These are phyloP conservation scores for Brachyhypopomus occidentalis DNA, from an alignment of 2,113 vertebrate species.

Conservation along the genomic window DNA sequence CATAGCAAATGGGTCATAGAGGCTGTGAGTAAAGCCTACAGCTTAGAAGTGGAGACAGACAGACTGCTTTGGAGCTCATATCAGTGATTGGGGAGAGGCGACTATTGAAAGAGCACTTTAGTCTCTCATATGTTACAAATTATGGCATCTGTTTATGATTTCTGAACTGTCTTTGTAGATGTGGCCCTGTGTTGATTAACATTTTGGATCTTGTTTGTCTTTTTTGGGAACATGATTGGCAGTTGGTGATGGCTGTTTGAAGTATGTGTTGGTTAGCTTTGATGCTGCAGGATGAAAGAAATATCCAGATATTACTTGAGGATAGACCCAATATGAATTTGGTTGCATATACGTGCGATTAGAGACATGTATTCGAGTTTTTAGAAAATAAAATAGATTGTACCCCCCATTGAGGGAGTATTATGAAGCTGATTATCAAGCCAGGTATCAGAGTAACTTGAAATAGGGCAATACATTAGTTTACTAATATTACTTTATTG, in stretches of 20 bases:
- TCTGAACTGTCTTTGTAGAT: constrained; percentile 74
- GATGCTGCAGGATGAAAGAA: constrained; percentile 69
- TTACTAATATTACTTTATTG: neutral
- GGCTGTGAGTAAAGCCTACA: neutral
- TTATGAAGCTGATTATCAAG: neutral
- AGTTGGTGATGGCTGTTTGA: constrained; percentile 69
- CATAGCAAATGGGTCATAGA: neutral
- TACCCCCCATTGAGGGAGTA: neutral
- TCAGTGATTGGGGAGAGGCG: constrained; percentile 62
- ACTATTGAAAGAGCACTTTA: constrained; percentile 56
- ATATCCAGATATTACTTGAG: constrained; percentile 71
- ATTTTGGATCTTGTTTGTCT: constrained; percentile 72
- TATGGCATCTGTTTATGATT: constrained; percentile 73
- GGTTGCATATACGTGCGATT: constrained; percentile 61
- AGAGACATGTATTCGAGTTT: constrained; percentile 61
- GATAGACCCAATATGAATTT: constrained; percentile 66
- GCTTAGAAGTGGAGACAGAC: neutral
- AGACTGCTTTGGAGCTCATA: constrained; percentile 58
- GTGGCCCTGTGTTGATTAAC: constrained; percentile 65
- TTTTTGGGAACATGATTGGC: constrained; percentile 73
- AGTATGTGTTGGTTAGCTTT: constrained; percentile 67
- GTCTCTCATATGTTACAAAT: constrained; percentile 70
- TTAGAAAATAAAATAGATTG: constrained; percentile 15
- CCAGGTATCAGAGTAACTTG: neutral
- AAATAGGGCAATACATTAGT: neutral